phyloP scores from a whole-genome alignment of 2,888 invertebrate species.

The Chloromyia formosa region DNA sequence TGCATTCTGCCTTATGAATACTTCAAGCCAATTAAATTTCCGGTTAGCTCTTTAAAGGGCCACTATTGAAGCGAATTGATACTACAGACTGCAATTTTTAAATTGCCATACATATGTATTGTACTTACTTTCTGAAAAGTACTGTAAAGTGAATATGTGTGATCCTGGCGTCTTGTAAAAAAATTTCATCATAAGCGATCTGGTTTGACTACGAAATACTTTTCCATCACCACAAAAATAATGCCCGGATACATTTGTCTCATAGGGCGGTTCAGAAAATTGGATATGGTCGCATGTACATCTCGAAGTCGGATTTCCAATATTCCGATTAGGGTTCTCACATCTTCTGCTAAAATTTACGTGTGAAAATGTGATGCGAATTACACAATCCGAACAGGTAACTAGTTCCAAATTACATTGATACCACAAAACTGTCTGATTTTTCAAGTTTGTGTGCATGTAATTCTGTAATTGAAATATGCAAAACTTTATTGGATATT shows the following conservation, averaged over 20 bases:
- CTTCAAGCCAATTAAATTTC: too few relatives aligned
- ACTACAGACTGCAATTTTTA: too few relatives aligned
- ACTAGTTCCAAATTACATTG: conserved; percentile 74
- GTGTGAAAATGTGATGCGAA: conserved; percentile 61
- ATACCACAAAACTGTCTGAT: conserved; percentile 55
- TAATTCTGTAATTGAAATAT: conserved; percentile 25
- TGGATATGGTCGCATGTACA: conserved; percentile 72
- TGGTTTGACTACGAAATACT: conserved; percentile 69
- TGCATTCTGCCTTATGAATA: too few relatives aligned
- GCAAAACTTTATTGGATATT: not conserved
- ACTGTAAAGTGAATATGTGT: conserved; percentile 72
- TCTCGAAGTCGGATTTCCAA: conserved; percentile 55
- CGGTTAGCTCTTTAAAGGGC: too few relatives aligned
- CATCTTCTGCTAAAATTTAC: conserved; percentile 62
- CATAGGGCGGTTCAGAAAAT: conserved; percentile 73
- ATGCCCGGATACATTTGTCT: conserved; percentile 68
- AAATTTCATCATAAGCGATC: conserved; percentile 69
- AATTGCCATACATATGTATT: too few relatives aligned
- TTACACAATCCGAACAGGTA: conserved; percentile 76
- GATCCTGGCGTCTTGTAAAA: conserved; percentile 68
- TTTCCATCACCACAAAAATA: conserved; percentile 69
- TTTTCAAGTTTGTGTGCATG: conserved; percentile 25
- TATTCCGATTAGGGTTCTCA: conserved; percentile 55
- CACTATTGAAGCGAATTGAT: too few relatives aligned
- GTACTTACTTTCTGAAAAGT: conserved; percentile 70